Base-by-base conservation (phyloP, 2,113 vertebrate species). In the Rhadina sibilatrix region DNA sequence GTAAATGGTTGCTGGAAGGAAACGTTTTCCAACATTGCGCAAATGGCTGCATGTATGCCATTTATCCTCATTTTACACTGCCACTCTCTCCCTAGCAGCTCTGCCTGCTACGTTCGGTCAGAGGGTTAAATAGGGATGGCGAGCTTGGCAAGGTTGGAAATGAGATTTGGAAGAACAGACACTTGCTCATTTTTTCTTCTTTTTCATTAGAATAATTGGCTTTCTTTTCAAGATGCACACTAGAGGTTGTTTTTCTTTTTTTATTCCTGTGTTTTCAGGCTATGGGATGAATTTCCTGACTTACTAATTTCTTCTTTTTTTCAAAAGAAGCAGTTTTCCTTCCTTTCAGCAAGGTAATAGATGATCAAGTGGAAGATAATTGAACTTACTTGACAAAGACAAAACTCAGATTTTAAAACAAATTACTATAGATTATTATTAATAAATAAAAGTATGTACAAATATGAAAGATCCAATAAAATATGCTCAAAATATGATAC, bases 31-130 rank as follows among this genome's bases (percentile, higher is more conserved):
- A 22, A 2, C 25, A 25, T 13, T 82, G 42, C 60, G 60, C 19
- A 87, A 78, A 77, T 33, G 38, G 28, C 69, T 68, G 15, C 37
- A 4, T 40, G 50, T 72, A 20, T n/a, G 33, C 12, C 30, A 37
- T 69, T 86, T 37, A 52, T 60, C 37, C 47, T 52, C 17, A 12
- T 91, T 89, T 66, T 63, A 25, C 38, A 19, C 10, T 6, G 5
- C 15, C 6, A 1, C 3, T 59, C 11, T 59, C 11, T 87, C 50
- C 35, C 17, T 4, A 30, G 47, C 23, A 25, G 20, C 22, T 18
- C 3, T 46, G 38, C 4, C 2, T 33, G 33, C 35, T 40, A 1
- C 0, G 0, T 33, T 15, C 1, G 6, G 33, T 40, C 49, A 38
- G 25, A 60, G 28, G 53, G 46, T 70, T 54, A 25, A 5, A 33